Conservation (phyloP, 1,140 invertebrate species). For the Zaprionus taronus region DNA sequence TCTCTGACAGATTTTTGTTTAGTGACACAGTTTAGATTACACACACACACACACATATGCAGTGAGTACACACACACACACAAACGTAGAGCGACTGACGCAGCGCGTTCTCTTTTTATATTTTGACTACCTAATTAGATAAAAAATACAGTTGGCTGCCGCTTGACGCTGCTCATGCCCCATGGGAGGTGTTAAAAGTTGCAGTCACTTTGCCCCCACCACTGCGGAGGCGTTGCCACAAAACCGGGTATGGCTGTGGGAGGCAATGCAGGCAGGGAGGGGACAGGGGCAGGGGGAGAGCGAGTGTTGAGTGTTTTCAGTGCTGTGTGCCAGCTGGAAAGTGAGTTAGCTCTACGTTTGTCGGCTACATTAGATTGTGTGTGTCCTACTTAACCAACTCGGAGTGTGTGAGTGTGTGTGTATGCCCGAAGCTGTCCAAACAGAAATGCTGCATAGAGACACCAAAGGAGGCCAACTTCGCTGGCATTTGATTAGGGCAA, state of each 20-base stretch:
- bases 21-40: conserved; percentile 80
- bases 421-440: conserved; percentile 29
- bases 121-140: conserved; percentile 81
- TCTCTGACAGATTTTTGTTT: conserved; percentile 70
- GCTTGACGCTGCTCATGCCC: conserved; percentile 15
- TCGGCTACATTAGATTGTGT: conserved; percentile 32
- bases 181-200: conserved; percentile 53
- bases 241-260: background rate
- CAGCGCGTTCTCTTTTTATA: conserved; percentile 48
- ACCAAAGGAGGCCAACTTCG: conserved; percentile 37
- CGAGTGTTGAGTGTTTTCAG: conserved; percentile 32
- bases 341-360: conserved; percentile 32
- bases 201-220: conserved; percentile 38
- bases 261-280: background rate
- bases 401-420: conserved; percentile 23
- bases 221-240: conserved; percentile 46
- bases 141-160: conserved; percentile 60
- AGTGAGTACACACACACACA: conserved; percentile 10
- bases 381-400: conserved; percentile 38
- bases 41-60: conserved; percentile 37
- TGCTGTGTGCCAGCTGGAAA: conserved; percentile 41
- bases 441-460: conserved; percentile 38
- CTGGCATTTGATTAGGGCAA: conserved; percentile 39
- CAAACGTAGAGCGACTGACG: background rate
- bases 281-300: background rate